These are phyloP conservation scores for Propithecus perrieri DNA, from an alignment of 2,797 vertebrate species.

Conservation along the genomic window DNA sequence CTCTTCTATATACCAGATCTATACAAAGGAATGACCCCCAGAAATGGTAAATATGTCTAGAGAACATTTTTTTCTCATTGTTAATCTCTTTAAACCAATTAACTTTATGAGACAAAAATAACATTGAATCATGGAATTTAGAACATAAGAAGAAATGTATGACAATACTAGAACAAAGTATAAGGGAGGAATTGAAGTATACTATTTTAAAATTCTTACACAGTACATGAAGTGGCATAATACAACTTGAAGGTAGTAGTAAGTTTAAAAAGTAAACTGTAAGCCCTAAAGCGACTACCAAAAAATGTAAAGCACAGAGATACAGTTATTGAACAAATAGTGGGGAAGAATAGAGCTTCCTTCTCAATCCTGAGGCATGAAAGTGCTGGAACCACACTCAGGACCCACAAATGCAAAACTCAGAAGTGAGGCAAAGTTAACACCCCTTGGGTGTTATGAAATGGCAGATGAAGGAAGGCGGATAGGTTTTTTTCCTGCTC, in stretches of 20 bases:
- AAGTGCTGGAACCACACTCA: neutral
- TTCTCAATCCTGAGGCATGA: neutral
- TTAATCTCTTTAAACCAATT: neutral
- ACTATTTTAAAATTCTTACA: neutral
- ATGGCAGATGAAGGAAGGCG: neutral
- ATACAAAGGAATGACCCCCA: neutral
- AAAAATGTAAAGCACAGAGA: neutral
- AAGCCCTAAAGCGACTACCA: neutral
- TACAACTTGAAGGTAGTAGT: neutral
- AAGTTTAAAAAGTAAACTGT: neutral
- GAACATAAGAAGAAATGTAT: neutral
- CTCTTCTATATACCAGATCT: neutral
- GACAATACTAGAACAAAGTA: neutral
- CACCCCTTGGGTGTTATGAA: neutral
- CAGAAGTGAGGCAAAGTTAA: neutral
- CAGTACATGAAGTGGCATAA: neutral
- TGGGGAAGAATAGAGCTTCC: neutral
- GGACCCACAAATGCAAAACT: neutral
- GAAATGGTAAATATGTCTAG: neutral
- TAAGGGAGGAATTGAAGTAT: neutral
- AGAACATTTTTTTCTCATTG: neutral
- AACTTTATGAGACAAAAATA: neutral
- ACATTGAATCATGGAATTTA: neutral
- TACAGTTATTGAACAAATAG: neutral
- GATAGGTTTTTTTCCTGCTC: neutral